phyloP scores from a whole-genome alignment of 2,888 invertebrate genomes.

The Clostera curtula region DNA sequence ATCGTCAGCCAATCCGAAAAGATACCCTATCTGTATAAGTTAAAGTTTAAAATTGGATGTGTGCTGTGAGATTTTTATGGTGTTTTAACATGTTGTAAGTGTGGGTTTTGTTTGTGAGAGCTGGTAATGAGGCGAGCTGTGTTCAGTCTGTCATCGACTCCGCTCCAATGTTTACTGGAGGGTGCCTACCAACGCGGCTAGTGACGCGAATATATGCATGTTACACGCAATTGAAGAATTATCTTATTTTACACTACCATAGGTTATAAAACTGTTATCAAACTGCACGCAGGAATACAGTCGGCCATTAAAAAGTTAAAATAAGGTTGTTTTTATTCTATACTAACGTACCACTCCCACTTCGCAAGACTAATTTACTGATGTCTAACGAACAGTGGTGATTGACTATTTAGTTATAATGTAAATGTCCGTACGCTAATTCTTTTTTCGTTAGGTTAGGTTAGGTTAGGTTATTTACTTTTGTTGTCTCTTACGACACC shows the following conservation, averaged over 20 bases:
- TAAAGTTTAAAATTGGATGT: slow-evolving; percentile 32
- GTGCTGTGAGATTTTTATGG: slow-evolving; percentile 39
- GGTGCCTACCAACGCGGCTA: slow-evolving; percentile 43
- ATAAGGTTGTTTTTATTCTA: slow-evolving; percentile 12
- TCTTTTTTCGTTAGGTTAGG: no score
- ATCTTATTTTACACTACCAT: slow-evolving; percentile 33
- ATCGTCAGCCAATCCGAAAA: slow-evolving; percentile 9
- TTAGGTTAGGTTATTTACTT: no score
- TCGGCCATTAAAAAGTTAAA: no score
- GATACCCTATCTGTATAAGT: slow-evolving; percentile 7
- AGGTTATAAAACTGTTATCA: slow-evolving; percentile 31
- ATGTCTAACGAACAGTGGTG: no score
- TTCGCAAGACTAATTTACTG: no score
- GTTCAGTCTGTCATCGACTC: slow-evolving; percentile 53
- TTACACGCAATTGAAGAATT: slow-evolving; percentile 37
- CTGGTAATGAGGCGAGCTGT: slow-evolving; percentile 61
- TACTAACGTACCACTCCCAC: no score
- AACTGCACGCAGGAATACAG: no score
- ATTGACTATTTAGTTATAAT: no score
- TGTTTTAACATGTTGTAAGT: slow-evolving; percentile 45
- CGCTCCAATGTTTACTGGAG: slow-evolving; percentile 51
- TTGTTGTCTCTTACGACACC: no score
- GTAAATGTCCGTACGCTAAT: no score
- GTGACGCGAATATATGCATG: slow-evolving; percentile 41
- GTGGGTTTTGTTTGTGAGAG: slow-evolving; percentile 48